Conservation (phyloP, 2,113 vertebrate species). For the Syngnathus typhle region DNA sequence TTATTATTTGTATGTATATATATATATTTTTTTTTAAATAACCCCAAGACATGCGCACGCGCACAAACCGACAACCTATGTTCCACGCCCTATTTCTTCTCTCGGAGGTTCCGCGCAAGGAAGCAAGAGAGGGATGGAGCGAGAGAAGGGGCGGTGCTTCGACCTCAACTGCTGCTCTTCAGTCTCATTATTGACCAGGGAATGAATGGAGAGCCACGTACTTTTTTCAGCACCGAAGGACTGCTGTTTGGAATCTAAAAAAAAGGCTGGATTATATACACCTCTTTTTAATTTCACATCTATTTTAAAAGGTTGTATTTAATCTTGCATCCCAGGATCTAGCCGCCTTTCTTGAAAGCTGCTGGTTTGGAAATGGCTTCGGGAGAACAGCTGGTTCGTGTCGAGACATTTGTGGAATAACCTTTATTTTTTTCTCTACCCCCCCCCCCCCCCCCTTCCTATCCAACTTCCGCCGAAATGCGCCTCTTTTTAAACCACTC, state of each 20-base stretch:
- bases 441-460: neutral
- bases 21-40: too few species aligned
- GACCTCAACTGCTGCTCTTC: neutral
- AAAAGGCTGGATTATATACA: neutral
- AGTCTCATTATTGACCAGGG: neutral
- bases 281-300: neutral
- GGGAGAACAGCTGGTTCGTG: conserved; percentile 43
- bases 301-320: neutral
- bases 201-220: neutral
- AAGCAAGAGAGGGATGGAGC: neutral
- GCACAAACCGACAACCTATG: neutral
- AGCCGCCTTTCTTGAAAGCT: neutral
- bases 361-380: neutral
- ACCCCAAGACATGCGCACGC: too few species aligned
- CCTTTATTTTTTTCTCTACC: conserved; percentile 8
- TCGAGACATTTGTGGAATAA: conserved; percentile 53
- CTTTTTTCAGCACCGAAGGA: neutral
- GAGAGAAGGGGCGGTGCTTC: neutral
- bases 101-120: neutral
- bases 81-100: neutral
- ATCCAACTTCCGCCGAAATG: conserved; percentile 36
- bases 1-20: neutral
- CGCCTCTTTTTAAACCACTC: conserved; percentile 51
- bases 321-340: neutral
- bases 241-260: neutral